Conservation (phyloP, 2,888 invertebrate genomes). For the Nomada flava region DNA sequence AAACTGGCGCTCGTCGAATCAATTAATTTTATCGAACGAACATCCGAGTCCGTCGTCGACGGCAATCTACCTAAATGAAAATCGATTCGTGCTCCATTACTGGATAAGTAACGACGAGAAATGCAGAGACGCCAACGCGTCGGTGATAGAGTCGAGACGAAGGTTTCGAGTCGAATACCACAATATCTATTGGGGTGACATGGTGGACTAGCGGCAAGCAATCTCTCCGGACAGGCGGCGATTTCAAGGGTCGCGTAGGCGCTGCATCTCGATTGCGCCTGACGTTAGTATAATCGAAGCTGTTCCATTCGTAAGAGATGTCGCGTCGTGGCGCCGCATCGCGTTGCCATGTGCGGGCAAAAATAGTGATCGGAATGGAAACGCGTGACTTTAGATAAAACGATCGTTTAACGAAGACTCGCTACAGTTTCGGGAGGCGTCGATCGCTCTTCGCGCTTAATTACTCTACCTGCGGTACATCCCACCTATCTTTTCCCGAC, state of each 20-base stretch:
- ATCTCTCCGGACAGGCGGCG: constrained; percentile 58
- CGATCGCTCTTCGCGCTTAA: constrained; percentile 60
- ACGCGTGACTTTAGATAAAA: constrained; percentile 49
- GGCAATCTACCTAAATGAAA: constrained; percentile 69
- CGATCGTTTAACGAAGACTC: constrained; percentile 58
- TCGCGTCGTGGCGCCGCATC: neutral
- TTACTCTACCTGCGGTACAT: constrained; percentile 56
- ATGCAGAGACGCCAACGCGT: constrained; percentile 6
- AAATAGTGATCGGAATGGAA: constrained; percentile 45
- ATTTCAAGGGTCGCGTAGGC: constrained; percentile 52
- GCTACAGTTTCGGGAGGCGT: constrained; percentile 39
- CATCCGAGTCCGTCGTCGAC: constrained; percentile 39
- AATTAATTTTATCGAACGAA: constrained; percentile 68
- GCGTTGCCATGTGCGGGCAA: neutral
- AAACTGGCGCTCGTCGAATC: constrained; percentile 60
- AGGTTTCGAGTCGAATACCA: constrained; percentile 63
- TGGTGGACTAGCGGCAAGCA: constrained; percentile 65
- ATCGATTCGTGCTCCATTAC: constrained; percentile 69
- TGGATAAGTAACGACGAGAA: constrained; percentile 60
- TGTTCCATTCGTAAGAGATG: constrained; percentile 55
- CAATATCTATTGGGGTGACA: constrained; percentile 71
- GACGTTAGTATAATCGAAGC: constrained; percentile 62
- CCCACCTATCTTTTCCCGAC: neutral
- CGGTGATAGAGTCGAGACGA: constrained; percentile 23
- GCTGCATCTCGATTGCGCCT: constrained; percentile 56